Conservation (phyloP, 2,797 vertebrate species). For the Gymnocypris eckloni region DNA sequence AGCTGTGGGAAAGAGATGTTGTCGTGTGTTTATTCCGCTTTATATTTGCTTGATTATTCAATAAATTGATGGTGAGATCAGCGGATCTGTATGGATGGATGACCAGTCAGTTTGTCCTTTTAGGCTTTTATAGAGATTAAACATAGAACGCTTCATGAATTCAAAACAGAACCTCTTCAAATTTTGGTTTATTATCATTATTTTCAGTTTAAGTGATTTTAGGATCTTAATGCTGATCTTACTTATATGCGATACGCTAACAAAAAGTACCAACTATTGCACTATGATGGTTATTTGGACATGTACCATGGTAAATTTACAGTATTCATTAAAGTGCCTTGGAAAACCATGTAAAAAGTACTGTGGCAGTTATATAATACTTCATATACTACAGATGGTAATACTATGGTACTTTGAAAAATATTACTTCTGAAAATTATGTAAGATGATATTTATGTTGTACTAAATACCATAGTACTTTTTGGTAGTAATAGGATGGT, state of each 20-base stretch:
- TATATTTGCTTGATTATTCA: slow-evolving; percentile 72
- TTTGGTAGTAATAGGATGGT: neutral
- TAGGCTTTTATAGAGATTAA: slow-evolving; percentile 8
- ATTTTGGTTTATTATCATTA: neutral
- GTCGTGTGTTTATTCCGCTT: slow-evolving; percentile 75
- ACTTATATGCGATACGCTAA: neutral
- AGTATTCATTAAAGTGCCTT: neutral
- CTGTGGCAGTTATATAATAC: too few species aligned
- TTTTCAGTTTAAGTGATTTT: neutral
- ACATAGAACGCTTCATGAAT: neutral
- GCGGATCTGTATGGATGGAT: slow-evolving; percentile 66
- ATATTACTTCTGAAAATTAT: neutral
- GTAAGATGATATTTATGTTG: neutral
- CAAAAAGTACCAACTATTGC: neutral
- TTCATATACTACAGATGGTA: neutral
- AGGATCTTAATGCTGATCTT: neutral
- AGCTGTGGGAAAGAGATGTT: slow-evolving; percentile 75
- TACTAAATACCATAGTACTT: neutral
- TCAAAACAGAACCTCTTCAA: neutral
- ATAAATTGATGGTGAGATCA: slow-evolving; percentile 58
- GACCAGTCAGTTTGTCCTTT: slow-evolving; percentile 32
- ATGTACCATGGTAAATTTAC: neutral
- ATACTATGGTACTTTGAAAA: neutral
- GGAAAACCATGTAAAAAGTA: neutral
- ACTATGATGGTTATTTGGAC: neutral